These are phyloP conservation scores for Ailurus styani DNA, from an alignment of 2,113 vertebrate species.

Conservation along the genomic window DNA sequence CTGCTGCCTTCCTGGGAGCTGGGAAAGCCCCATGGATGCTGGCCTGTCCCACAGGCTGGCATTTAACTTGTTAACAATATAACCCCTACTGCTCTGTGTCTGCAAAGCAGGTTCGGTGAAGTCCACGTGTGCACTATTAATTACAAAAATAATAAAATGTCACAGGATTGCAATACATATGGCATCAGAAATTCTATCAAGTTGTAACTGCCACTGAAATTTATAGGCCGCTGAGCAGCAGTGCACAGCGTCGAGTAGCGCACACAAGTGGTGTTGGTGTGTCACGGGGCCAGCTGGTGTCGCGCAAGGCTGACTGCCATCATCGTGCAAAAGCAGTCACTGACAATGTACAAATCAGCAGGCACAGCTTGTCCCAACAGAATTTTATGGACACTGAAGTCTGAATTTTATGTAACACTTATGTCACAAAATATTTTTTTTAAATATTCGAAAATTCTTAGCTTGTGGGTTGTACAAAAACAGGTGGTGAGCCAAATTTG, in stretches of 20 bases:
- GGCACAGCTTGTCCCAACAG: not conserved
- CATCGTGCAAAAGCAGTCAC: not conserved
- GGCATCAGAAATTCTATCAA: not conserved
- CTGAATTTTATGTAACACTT: not conserved
- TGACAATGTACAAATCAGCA: not conserved
- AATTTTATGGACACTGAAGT: not conserved
- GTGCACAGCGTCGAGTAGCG: not conserved
- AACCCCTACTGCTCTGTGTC: not conserved
- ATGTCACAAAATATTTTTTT: not conserved
- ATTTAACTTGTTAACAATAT: not conserved
- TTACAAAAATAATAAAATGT: not conserved
- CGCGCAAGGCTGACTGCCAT: not conserved
- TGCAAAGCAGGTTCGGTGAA: not conserved
- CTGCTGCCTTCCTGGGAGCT: not conserved
- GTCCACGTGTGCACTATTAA: not conserved
- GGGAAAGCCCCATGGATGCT: not conserved
- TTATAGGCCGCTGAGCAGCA: not conserved
- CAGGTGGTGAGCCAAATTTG: not conserved
- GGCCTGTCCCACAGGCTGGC: not conserved
- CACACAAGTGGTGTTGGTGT: rapidly evolving
- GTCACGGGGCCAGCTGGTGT: not conserved
- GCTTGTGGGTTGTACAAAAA: not conserved
- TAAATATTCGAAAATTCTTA: not conserved
- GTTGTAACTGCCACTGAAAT: not conserved
- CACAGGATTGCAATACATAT: not conserved